phyloP scores from a whole-genome alignment of 2,888 invertebrate species.

The Chaitophorus viminalis region DNA sequence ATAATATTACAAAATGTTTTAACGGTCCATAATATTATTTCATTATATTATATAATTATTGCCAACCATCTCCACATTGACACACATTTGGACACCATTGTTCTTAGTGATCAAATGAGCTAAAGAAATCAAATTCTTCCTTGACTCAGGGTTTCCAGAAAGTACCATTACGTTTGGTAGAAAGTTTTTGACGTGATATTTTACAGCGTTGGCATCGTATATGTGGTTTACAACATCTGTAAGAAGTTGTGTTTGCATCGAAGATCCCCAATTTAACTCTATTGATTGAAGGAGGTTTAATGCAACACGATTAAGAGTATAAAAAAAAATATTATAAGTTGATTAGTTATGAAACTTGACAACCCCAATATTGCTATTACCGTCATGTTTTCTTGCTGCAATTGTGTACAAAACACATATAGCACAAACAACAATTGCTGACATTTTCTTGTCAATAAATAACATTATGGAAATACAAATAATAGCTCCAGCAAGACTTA shows the following conservation, averaged over 20 bases:
- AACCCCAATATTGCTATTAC: conserved; percentile 9
- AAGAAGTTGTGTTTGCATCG: conserved; percentile 96
- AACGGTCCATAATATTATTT: background rate
- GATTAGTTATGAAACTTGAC: too few relatives aligned
- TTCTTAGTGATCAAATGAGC: conserved; percentile 92
- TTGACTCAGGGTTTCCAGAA: conserved; percentile 86
- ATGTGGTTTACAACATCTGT: conserved; percentile 89
- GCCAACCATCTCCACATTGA: conserved; percentile 84
- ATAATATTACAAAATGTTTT: background rate
- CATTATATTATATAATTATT: background rate
- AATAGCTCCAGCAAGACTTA: conserved; percentile 84
- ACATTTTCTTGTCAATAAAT: conserved; percentile 91
- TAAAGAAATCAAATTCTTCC: conserved; percentile 91
- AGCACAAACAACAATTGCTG: conserved; percentile 66
- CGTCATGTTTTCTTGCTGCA: conserved; percentile 25
- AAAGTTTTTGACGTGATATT: conserved; percentile 98
- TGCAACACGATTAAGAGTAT: too few relatives aligned
- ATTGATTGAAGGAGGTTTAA: conserved; percentile 61
- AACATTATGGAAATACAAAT: conserved; percentile 92
- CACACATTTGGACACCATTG: conserved; percentile 90
- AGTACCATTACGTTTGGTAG: conserved; percentile 85
- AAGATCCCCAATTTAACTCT: conserved; percentile 99
- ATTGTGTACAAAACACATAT: conserved; percentile 38
- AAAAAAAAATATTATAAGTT: too few relatives aligned
- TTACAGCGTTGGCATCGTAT: conserved; percentile 86